These are phyloP conservation scores for Rousettus leschenaultii DNA, from an alignment of 2,113 vertebrate genomes.

Conservation along the genomic window DNA sequence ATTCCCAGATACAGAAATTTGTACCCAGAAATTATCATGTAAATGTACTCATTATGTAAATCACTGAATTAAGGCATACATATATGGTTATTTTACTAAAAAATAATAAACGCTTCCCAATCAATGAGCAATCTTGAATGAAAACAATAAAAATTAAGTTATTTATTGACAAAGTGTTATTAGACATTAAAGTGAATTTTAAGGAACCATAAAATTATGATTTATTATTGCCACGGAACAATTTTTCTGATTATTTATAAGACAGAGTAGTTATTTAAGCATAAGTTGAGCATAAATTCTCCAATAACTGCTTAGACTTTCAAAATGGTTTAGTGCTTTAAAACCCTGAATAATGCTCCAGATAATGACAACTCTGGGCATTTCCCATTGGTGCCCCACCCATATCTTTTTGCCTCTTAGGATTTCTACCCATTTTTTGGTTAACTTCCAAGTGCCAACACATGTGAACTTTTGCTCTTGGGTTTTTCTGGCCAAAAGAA, in stretches of 20 bases:
- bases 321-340: neutral
- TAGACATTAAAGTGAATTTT: neutral
- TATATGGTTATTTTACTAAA: neutral
- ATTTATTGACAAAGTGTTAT: neutral
- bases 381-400: neutral
- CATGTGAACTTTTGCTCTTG: neutral
- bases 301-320: neutral
- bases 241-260: neutral
- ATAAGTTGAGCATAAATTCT: neutral
- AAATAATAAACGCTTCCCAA: neutral
- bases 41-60: neutral
- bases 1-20: conserved; percentile 2
- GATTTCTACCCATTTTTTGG: neutral
- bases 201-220: neutral
- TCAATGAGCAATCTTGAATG: neutral
- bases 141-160: conserved; percentile 15
- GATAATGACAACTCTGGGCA: neutral
- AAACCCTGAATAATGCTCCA: neutral
- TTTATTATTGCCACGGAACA: neutral
- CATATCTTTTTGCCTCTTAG: neutral
- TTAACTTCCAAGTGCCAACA: neutral
- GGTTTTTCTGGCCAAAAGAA: neutral
- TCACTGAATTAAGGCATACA: neutral
- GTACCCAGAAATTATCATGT: neutral
- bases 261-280: neutral